Evolutionary conservation across 2,888 invertebrate species (phyloP), one percentile per base, ranked within the genome.

Genomic region (Xestia xanthographa): DNA sequence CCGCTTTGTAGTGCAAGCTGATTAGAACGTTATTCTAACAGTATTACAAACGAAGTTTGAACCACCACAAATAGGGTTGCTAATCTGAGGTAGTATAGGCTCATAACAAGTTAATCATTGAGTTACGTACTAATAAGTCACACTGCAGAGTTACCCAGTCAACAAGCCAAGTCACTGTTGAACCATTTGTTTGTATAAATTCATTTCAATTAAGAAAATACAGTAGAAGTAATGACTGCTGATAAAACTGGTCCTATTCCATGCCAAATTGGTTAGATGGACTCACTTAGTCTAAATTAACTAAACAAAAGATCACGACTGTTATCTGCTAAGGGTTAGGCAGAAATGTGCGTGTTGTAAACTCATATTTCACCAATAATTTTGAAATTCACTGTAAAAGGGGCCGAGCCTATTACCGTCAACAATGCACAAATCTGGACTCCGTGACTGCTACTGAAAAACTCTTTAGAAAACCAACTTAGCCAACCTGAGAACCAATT

Each of bases 251-350:
- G 74, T 65, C 67, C 70, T 62, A 81, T 79, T 63, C 65, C 65
- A 5, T 43, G 53, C 48, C 72, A 76, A 80, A 82, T 71, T 82
- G 65, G 50, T 81, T 80, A 69, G 67, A 82, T 75, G 77, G 76
- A 69, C 48, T 79, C 41, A 82, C 77, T 86, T 87, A 80, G 79
- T 80, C 74, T 79, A 79, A 87, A 85, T 83, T 63, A 29, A 26
- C 53, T 3, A 26, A 53, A 53, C 22, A 75, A 75, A 58, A 29
- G 0, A 58, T 29, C 9, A 34, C 34, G 29, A 4, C 29, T 20
- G 1, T 34, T 0, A 1, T 56, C 56, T 14, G 2, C 6, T 0
- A 4, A 29, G 29, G 20, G 20, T 0, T 60, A 60, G 17, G 17
- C 29, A 1, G 8, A 29, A 6, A 3, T 45, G 41, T 41, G 41